Conservation (phyloP, 2,888 invertebrate genomes). For the Tenthredo mesomela region DNA sequence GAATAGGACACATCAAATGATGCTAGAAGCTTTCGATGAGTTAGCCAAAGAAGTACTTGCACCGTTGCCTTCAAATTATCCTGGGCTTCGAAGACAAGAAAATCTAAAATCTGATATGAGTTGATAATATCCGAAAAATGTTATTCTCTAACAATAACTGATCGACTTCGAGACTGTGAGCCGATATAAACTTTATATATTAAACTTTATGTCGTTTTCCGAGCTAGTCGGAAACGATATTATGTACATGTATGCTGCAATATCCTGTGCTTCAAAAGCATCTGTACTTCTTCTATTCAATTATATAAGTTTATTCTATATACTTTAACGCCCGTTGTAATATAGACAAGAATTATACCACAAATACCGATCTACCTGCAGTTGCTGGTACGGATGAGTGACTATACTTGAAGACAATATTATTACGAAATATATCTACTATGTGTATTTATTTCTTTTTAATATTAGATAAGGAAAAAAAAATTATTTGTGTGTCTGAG, state of each 20-base stretch:
- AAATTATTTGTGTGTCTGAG: too few relatives aligned
- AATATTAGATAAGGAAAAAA: too few relatives aligned
- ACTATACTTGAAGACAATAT: too few relatives aligned
- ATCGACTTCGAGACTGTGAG: conserved; percentile 3
- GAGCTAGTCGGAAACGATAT: not conserved
- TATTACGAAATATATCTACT: too few relatives aligned
- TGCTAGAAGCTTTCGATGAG: conserved; percentile 80
- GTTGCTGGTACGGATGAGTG: too few relatives aligned
- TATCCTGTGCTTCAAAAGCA: not conserved
- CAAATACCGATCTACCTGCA: too few relatives aligned
- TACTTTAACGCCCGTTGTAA: too few relatives aligned
- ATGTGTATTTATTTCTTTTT: too few relatives aligned
- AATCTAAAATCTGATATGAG: not conserved
- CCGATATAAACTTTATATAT: not conserved
- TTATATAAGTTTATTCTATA: too few relatives aligned
- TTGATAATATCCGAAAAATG: not conserved
- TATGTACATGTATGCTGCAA: not conserved
- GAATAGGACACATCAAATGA: conserved; percentile 77
- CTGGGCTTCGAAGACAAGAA: conserved; percentile 63
- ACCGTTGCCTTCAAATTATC: conserved; percentile 79
- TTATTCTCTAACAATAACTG: not conserved
- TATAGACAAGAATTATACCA: too few relatives aligned
- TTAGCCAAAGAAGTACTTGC: conserved; percentile 79
- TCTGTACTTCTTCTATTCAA: too few relatives aligned
- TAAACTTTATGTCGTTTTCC: not conserved